Base-by-base conservation (phyloP, 2,113 vertebrate genomes). In the Myiozetetes cayanensis region DNA sequence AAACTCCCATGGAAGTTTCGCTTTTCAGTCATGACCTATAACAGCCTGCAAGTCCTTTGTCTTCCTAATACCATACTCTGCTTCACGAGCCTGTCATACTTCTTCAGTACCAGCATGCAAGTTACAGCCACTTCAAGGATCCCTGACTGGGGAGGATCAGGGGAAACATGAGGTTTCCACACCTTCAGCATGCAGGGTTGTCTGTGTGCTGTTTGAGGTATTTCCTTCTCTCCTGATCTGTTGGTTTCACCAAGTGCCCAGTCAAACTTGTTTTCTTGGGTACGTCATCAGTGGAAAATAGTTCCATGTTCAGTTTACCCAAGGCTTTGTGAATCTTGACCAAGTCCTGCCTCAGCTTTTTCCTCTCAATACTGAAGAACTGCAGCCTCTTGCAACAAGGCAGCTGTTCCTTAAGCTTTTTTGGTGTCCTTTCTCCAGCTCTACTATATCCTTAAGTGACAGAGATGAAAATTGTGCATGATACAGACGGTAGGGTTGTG, bases 271-370 rank as follows among this genome's bases (percentile, higher is more conserved):
- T 68, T 63, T 75, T 44, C 62, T 71, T 52, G 33, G 37, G 2
- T 52, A 25, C 0, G 0, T 80, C 20, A 37, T 3, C 58, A 67
- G 19, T 65, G 47, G 37, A 79, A 81, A 79, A 2, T 12, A 49
- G 22, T 58, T 90, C 22, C 1, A 2, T 5, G 10, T 67, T 75
- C 15, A 56, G 30, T 87, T 94, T 61, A 25, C 15, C 10, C 31
- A 24, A 46, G n/a, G 33, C n/a, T 73, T 65, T 65, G 47, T 73
- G 25, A 72, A 50, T 87, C 23, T 65, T 49, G 12, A 27, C 30
- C 17, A 58, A 43, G 68, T 65, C 22, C 15, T 65, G 62, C 53
- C 33, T 90, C 46, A 43, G 25, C 22, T 63, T 91, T 63, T 66
- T 52, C 30, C 11, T 59, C n/a, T 87, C 25, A 7, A 0, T 46